Evolutionary conservation across 2,113 vertebrate genomes (phyloP).

Genomic region (Laticauda laticaudata): DNA sequence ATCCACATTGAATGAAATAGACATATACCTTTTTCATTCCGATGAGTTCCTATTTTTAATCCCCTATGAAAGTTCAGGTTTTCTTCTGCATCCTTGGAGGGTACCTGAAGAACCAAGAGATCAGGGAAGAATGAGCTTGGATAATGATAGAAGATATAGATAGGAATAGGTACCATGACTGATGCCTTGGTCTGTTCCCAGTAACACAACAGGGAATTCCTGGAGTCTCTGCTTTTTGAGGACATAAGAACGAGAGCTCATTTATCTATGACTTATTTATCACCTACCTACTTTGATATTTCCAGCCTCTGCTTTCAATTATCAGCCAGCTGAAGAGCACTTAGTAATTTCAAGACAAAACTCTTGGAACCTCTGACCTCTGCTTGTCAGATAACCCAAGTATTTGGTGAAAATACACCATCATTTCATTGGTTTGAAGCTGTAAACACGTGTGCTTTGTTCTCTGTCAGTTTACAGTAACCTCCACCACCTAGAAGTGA

Average conservation of each 20-base stretch:
- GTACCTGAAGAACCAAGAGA: slow-evolving; percentile 16
- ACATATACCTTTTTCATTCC: background rate
- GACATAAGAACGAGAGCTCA: slow-evolving; percentile 68
- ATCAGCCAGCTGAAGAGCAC: slow-evolving; percentile 80
- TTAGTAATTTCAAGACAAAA: slow-evolving; percentile 78
- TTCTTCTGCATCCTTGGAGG: slow-evolving; percentile 13
- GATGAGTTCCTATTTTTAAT: background rate
- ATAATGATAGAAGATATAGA: slow-evolving; percentile 30
- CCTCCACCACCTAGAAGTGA: slow-evolving; percentile 63
- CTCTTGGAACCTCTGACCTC: slow-evolving; percentile 81
- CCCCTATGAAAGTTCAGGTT: background rate
- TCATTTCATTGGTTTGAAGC: slow-evolving; percentile 74
- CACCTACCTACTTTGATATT: slow-evolving; percentile 72
- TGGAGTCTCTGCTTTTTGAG: slow-evolving; percentile 71
- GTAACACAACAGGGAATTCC: slow-evolving; percentile 71
- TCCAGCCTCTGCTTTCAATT: slow-evolving; percentile 84
- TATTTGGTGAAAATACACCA: slow-evolving; percentile 81
- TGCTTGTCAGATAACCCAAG: slow-evolving; percentile 84
- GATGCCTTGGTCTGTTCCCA: slow-evolving; percentile 73
- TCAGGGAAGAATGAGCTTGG: slow-evolving; percentile 3
- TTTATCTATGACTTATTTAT: slow-evolving; percentile 76
- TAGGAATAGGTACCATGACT: slow-evolving; percentile 43
- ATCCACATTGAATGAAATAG: background rate
- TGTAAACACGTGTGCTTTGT: slow-evolving; percentile 64
- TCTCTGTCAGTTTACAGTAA: slow-evolving; percentile 65